Evolutionary conservation across 2,888 invertebrate genomes (phyloP), one percentile per base, ranked within the genome.

Genomic region (Brachycybe producta): DNA sequence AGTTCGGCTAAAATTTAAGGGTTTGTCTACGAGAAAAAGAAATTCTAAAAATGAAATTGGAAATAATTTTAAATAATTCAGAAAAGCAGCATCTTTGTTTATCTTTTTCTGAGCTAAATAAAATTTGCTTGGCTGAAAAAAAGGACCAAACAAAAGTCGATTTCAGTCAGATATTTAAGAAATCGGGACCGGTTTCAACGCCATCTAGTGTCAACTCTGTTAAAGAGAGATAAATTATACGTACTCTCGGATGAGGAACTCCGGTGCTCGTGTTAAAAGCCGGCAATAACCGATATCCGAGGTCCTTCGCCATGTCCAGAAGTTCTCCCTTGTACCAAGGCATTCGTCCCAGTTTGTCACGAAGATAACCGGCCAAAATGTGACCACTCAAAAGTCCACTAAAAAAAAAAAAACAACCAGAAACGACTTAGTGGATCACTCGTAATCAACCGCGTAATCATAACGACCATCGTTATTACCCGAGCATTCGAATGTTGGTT

Each of bases 201-300:
- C n/a, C n/a, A n/a, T n/a, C n/a, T n/a, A n/a, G n/a, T n/a, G n/a
- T n/a, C n/a, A n/a, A n/a, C n/a, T n/a, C n/a, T n/a, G n/a, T n/a
- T n/a, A n/a, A n/a, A 39, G 42, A 15, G n/a, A 24, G 21, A 36
- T 5, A 4, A 23, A 30, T 27, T 26, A 23, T 32, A 53, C 63
- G 57, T 63, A 94, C 91, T 67, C 85, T 78, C n/a, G 94, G 86
- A 69, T 91, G 88, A 8, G 97, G 97, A 63, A 97, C 86, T 40
- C 97, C 97, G 1, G 95, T 95, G 3, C 90, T 82, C 0, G 97
- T 94, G 67, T 97, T 95, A 67, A 98, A 98, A 3, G 97, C 94
- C n/a, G 97, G 97, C 54, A 98, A 68, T 49, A 97, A 73, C 56
- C 94, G 74, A 64, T 82, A 83, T 3, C 92, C 97, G 49, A 97